Percentiles rank a stretch among this genome's conserved stretches.
These are phyloP conservation scores for Tineola bisselliella DNA, from an alignment of 2,888 invertebrate species.

Conservation along the genomic window DNA sequence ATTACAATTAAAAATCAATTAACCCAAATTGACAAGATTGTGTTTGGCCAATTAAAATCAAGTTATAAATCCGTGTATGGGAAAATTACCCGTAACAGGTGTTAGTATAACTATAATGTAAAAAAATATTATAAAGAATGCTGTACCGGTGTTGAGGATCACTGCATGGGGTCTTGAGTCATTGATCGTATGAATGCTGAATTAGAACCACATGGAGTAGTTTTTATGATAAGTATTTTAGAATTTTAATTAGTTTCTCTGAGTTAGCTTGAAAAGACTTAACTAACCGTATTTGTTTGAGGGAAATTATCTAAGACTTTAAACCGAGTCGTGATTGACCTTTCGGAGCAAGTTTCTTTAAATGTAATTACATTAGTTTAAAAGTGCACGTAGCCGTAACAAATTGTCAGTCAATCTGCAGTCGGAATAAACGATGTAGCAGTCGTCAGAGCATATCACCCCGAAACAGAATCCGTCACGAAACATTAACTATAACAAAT, in stretches of 20 bases:
- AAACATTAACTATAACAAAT: slow-evolving; percentile 14
- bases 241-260: background rate
- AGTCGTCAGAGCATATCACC: background rate
- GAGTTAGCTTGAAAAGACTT: background rate
- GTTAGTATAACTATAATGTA: background rate
- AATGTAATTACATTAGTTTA: slow-evolving; percentile 1
- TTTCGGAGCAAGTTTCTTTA: background rate
- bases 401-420: slow-evolving; percentile 10
- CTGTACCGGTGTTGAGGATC: background rate
- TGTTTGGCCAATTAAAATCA: background rate
- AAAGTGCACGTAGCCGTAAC: slow-evolving; percentile 11
- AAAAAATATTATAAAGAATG: background rate
- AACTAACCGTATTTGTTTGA: background rate
- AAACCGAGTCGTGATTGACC: background rate
- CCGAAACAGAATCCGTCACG: slow-evolving; percentile 15
- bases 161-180: background rate
- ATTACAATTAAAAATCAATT: background rate
- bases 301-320: background rate
- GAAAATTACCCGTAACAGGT: background rate
- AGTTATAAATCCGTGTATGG: background rate
- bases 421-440: background rate
- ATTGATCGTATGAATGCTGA: background rate
- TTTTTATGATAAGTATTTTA: background rate
- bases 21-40: background rate
- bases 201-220: background rate